Percentiles rank a stretch among this genome's conserved stretches.
These are phyloP conservation scores for Drosophila baimaii DNA, from an alignment of 1,140 invertebrate genomes.

Conservation along the genomic window DNA sequence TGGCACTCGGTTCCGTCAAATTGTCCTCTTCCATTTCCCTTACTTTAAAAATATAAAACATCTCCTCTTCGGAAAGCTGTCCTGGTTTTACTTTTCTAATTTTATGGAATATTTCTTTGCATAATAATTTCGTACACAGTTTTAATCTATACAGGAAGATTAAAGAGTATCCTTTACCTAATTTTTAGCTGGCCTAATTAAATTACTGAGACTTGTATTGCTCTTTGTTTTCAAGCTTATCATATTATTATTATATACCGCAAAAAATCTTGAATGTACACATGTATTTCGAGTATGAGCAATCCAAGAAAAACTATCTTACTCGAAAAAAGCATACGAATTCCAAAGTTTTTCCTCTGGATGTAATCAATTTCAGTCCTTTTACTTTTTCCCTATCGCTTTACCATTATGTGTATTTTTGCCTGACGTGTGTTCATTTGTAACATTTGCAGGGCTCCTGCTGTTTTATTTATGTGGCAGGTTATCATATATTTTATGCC, in stretches of 20 bases:
- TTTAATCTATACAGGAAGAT: no score
- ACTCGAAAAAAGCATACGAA: neutral
- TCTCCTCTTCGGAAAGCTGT: no score
- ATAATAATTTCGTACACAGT: no score
- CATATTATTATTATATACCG: neutral
- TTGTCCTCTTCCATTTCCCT: no score
- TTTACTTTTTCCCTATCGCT: constrained; percentile 15
- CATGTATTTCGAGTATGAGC: neutral
- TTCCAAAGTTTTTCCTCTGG: constrained; percentile 2
- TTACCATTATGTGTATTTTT: constrained; percentile 13
- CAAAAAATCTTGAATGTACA: neutral
- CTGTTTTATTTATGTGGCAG: constrained; percentile 61
- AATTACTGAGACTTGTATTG: neutral
- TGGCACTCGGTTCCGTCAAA: no score
- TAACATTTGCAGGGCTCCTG: constrained; percentile 39
- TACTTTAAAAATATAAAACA: no score
- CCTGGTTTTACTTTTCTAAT: no score
- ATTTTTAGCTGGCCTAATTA: no score
- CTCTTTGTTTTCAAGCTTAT: neutral
- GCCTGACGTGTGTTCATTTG: constrained; percentile 53
- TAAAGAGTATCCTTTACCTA: no score
- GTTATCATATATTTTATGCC: constrained; percentile 70
- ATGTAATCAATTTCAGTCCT: constrained; percentile 18
- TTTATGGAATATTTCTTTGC: no score
- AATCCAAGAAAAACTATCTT: neutral